Evolutionary conservation across 2,113 vertebrate species (phyloP).

Genomic region (Ophiodon elongatus): DNA sequence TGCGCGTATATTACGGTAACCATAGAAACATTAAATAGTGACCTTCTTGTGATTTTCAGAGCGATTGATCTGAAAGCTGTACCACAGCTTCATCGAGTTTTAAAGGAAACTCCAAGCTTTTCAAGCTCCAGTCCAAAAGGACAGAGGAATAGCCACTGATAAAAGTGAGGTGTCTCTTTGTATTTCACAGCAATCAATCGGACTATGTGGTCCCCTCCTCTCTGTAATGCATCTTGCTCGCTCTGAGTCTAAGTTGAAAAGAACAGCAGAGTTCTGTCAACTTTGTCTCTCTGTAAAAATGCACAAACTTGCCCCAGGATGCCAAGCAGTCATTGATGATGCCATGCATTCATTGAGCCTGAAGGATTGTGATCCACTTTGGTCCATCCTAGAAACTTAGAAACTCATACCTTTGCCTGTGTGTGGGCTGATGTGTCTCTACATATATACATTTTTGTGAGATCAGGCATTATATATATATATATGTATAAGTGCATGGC

Average conservation of each 20-base stretch:
- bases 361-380: constrained; percentile 3
- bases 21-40: constrained; percentile 34
- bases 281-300: constrained; percentile 29
- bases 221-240: constrained; percentile 25
- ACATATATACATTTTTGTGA: not conserved
- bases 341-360: not conserved
- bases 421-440: not conserved
- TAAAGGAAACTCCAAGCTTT: constrained; percentile 24
- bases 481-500: no score
- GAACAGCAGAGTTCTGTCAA: constrained; percentile 35
- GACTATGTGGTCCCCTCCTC: constrained; percentile 13
- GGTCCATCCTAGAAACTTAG: not conserved
- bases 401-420: not conserved
- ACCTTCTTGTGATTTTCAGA: constrained; percentile 56
- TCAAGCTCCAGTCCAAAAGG: constrained; percentile 18
- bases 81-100: constrained; percentile 13
- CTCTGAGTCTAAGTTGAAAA: constrained; percentile 37
- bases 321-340: not conserved
- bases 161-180: constrained; percentile 24
- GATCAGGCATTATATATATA: not conserved
- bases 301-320: constrained; percentile 3
- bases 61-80: constrained; percentile 44
- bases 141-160: constrained; percentile 17
- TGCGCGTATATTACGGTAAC: not conserved
- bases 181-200: constrained; percentile 44